Evolutionary conservation across 1,140 invertebrate genomes (phyloP).

Genomic region (Leucophenga varia): DNA sequence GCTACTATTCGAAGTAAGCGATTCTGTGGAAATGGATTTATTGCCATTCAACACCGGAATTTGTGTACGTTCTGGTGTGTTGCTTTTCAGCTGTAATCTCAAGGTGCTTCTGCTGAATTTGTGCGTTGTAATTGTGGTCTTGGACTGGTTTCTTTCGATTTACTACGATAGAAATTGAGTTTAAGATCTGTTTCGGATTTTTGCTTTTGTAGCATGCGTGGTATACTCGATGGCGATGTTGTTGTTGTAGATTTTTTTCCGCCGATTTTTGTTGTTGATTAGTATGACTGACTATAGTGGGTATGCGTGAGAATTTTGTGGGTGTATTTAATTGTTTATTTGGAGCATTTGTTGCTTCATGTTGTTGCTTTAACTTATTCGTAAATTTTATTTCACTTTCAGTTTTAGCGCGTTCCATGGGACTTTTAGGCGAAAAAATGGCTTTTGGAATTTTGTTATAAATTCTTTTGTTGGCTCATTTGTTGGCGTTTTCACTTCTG

Average conservation of each 20-base stretch:
- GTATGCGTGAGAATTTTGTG: too few relatives aligned
- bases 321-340: slow-evolving; percentile 24
- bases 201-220: slow-evolving; percentile 44
- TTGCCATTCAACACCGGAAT: slow-evolving; percentile 39
- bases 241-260: neutral
- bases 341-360: neutral
- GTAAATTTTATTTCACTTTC: slow-evolving; percentile 48
- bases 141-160: slow-evolving; percentile 49
- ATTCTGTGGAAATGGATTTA: slow-evolving; percentile 29
- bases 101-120: slow-evolving; percentile 38
- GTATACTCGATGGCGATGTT: slow-evolving; percentile 35
- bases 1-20: slow-evolving; percentile 28
- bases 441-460: neutral
- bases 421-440: slow-evolving; percentile 13
- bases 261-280: neutral
- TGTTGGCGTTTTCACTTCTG: slow-evolving; percentile 32
- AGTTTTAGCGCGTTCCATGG: slow-evolving; percentile 43
- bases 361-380: too few relatives aligned
- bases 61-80: slow-evolving; percentile 38
- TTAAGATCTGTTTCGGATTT: slow-evolving; percentile 54
- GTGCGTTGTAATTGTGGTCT: slow-evolving; percentile 32
- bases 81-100: too few relatives aligned
- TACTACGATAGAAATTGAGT: slow-evolving; percentile 38
- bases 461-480: too few relatives aligned
- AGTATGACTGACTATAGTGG: slow-evolving; percentile 31